phyloP scores from a whole-genome alignment of 2,113 vertebrate species.

The Hemichromis elongatus region DNA sequence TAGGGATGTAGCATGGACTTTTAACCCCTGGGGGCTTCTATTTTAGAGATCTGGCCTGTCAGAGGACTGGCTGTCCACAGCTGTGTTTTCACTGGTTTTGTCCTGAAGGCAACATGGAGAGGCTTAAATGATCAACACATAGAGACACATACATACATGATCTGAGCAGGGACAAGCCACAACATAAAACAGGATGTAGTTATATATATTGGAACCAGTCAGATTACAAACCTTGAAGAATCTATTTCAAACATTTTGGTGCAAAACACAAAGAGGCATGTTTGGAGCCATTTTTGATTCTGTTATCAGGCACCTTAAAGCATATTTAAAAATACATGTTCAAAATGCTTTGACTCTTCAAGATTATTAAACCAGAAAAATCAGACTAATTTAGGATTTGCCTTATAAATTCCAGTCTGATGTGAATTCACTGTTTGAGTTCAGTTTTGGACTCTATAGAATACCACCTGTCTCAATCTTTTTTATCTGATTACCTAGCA shows the following conservation, averaged over 20 bases:
- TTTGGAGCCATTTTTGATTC: background rate
- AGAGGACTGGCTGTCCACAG: conserved; percentile 53
- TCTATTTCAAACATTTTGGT: background rate
- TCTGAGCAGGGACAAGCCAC: background rate
- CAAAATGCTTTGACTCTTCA: background rate
- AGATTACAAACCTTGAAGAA: background rate
- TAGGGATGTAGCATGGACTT: conserved; percentile 20
- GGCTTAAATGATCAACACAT: conserved; percentile 20
- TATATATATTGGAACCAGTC: background rate
- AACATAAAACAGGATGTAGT: background rate
- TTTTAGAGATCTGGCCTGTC: conserved; percentile 19
- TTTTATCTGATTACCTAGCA: no score
- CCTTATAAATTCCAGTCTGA: no score
- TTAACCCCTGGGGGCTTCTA: conserved; percentile 38
- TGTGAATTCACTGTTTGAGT: no score
- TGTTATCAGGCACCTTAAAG: background rate
- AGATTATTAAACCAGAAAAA: background rate
- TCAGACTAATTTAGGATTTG: no score
- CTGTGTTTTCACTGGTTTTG: conserved; percentile 71
- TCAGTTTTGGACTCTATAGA: no score
- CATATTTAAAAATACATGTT: background rate
- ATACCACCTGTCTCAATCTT: no score
- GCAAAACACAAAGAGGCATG: background rate
- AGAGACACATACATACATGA: background rate
- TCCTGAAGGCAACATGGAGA: conserved; percentile 50